Evolutionary conservation across 2,888 invertebrate species (phyloP), one percentile per base, ranked within the genome.

Genomic region (Monochamus alternatus): DNA sequence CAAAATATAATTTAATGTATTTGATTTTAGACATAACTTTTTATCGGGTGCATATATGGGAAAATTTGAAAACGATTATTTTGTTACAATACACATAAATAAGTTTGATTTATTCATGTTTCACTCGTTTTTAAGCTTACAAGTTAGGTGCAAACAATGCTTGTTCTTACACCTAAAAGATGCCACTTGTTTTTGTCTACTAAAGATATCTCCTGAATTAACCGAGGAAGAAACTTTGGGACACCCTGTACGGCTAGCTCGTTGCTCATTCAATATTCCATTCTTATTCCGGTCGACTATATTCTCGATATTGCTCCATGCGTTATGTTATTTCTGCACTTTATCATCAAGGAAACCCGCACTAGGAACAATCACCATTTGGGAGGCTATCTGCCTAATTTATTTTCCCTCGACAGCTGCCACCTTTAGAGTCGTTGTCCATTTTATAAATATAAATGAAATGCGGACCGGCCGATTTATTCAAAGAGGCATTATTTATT

Each of bases 281-380:
- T 84, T 85, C 84, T 85, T 86, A 85, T 85, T 85, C 84, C 85
- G 80, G 83, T 85, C 84, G 84, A 85, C 85, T 85, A 85, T 84
- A 81, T 84, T 85, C 81, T 82, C 83, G 83, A 86, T 86, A 85
- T 86, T 84, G 84, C 83, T 82, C 81, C 81, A 82, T 84, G 85
- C 84, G 85, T 86, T 85, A 84, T 85, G 84, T 83, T 83, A 80
- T 79, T 83, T 81, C 79, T 84, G 83, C 84, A 85, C 83, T 85
- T 84, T 84, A 85, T 85, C 85, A 85, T 86, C 85, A 83, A 83
- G 83, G 80, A 67, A 75, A 78, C 71, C 69, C 80, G 78, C 80
- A 80, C 81, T 70, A 80, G 80, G 81, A 83, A 84, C 85, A 86
- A 85, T 85, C 86, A 83, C 85, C 84, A 85, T 85, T 85, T 82